These are phyloP conservation scores for Chironomus tentans DNA, from an alignment of 2,888 invertebrate genomes.

Conservation along the genomic window DNA sequence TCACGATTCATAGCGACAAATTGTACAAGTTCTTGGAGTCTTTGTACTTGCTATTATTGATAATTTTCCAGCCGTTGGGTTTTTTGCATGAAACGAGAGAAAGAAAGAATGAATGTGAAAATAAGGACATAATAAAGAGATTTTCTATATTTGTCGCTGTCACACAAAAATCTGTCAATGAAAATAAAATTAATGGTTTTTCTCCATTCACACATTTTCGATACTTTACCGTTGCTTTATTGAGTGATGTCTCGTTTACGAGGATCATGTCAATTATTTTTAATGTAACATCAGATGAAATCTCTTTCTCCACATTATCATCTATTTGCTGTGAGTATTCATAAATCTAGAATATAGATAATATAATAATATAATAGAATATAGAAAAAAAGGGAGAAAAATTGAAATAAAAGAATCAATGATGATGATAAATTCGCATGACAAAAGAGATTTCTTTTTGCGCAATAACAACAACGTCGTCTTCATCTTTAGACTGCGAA, in stretches of 20 bases:
- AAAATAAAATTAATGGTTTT: constrained; percentile 3
- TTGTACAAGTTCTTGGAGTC: constrained; percentile 42
- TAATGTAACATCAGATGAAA: constrained; percentile 48
- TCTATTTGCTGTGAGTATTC: constrained; percentile 41
- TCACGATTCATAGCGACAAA: constrained; percentile 42
- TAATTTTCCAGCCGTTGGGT: too few relatives aligned
- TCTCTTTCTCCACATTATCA: constrained; percentile 43
- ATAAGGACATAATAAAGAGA: not conserved
- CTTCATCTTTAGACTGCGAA: not conserved
- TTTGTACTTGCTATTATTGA: constrained; percentile 40
- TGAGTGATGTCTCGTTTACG: constrained; percentile 55
- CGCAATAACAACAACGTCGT: not conserved
- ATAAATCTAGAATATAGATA: constrained; percentile 35
- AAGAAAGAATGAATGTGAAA: constrained; percentile 22
- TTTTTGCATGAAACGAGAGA: too few relatives aligned
- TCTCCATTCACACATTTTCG: constrained; percentile 30
- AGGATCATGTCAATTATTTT: constrained; percentile 58
- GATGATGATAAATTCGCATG: not conserved
- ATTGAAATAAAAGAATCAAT: not conserved
- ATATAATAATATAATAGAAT: too few relatives aligned
- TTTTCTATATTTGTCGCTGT: not conserved
- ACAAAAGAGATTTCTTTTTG: not conserved
- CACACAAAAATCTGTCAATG: constrained; percentile 1
- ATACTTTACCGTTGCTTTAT: constrained; percentile 57
- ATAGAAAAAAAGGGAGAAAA: not conserved